Base-by-base conservation (phyloP, 2,113 vertebrate species). In the Leptocoma aspasia region DNA sequence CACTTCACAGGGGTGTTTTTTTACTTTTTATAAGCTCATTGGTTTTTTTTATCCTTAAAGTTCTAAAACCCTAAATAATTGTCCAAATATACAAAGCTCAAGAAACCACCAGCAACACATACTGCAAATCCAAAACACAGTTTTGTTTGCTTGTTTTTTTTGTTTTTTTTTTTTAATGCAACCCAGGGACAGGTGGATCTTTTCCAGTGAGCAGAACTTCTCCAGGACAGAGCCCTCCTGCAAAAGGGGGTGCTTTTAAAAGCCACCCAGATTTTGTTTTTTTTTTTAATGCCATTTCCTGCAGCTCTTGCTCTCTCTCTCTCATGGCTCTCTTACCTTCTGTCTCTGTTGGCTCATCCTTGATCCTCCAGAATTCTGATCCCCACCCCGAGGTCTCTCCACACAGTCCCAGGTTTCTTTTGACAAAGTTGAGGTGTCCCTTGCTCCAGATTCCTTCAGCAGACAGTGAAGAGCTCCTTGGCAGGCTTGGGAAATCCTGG, bases 81-180 rank as follows among this genome's bases (percentile, higher is more conserved):
- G 97, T 97, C 97, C 97, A 97, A 96, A 97, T 98, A 96, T 98
- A 99, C 98, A 98, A 98, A 98, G 97, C 97, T 97, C 96, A 97
- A 93, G 77, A 95, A 96, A 98, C 97, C 96, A 98, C 96, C 96
- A 95, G 97, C 90, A 96, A 97, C 88, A 93, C 84, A 69, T 85
- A 96, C 94, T 92, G 92, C 96, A 93, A 97, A 92, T 95, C 97
- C 96, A 92, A 91, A 97, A 96, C 89, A 95, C 69, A 82, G 97
- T 91, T 92, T 95, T 95, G 92, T 89, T 79, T 97, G 96, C 84
- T 82, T 83, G 81, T 60, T 94, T 89, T 45, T 39, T 39, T 9
- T 39, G 39, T 17, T 21, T 83, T 50, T 17, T 44, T 24, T 45
- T 35, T 37, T 30, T 80, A 96, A 95, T 33, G 93, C 93, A 82